A percentile compares a stretch with the other conserved stretches of the same genome.
phyloP scores from a whole-genome alignment of 1,140 invertebrate species.

The Linepithema humile region DNA sequence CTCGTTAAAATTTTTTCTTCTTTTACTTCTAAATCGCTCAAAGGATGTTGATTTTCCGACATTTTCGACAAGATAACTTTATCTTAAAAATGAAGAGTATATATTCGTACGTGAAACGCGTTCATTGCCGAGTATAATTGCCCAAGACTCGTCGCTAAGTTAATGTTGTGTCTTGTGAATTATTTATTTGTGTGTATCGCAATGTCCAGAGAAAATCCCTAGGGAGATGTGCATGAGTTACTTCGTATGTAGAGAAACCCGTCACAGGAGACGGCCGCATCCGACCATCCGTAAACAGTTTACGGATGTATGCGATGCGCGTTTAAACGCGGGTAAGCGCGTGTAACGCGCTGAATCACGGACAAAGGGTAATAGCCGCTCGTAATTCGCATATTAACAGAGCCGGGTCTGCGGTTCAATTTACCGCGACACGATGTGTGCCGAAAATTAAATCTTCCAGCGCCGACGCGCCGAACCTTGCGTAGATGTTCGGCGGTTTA shows the following conservation, averaged over 20 bases:
- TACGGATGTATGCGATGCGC: constrained; percentile 4
- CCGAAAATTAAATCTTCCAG: constrained; percentile 14
- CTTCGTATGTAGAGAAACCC: neutral
- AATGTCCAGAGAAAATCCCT: neutral
- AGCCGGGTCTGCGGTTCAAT: constrained; percentile 35
- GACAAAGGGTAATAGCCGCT: constrained; percentile 41
- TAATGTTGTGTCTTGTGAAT: neutral
- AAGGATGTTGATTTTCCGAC: neutral
- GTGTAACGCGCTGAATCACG: constrained; percentile 28
- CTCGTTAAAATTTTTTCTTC: neutral
- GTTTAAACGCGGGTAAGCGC: constrained; percentile 25
- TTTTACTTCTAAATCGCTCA: neutral
- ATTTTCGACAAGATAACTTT: neutral
- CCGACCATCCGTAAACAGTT: constrained; percentile 30
- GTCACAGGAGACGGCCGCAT: neutral
- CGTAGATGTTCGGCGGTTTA: neutral
- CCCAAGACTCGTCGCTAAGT: neutral
- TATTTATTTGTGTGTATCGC: neutral
- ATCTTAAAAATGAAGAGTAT: neutral
- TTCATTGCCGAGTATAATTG: neutral
- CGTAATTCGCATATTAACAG: constrained; percentile 53
- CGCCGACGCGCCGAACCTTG: neutral
- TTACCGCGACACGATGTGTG: constrained; percentile 11
- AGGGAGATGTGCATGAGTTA: neutral
- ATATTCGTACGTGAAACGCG: neutral